These are phyloP conservation scores for Pseudochirops cupreus DNA, from an alignment of 2,797 vertebrate genomes.

Conservation along the genomic window DNA sequence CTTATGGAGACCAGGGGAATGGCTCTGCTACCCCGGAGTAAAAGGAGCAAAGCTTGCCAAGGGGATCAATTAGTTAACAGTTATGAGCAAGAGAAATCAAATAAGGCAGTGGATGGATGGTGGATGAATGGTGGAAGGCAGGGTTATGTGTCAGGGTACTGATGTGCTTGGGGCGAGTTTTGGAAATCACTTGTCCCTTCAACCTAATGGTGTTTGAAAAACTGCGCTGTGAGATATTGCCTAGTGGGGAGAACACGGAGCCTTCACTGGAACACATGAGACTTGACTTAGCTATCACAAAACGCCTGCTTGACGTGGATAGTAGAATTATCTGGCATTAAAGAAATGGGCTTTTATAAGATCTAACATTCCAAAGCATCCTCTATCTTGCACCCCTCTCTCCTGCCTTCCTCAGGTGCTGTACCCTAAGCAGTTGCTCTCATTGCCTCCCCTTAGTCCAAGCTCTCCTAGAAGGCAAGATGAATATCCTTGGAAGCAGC, in stretches of 20 bases:
- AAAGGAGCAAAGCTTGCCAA: neutral
- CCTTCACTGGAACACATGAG: neutral
- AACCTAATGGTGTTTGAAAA: neutral
- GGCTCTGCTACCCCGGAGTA: neutral
- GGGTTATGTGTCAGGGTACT: neutral
- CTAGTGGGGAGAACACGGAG: neutral
- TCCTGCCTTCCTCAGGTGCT: neutral
- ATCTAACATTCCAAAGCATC: neutral
- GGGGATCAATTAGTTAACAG: neutral
- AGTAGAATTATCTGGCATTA: neutral
- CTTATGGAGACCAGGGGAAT: neutral
- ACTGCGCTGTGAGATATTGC: neutral
- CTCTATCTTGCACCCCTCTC: neutral
- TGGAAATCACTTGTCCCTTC: neutral
- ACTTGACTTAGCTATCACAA: neutral
- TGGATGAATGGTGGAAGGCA: neutral
- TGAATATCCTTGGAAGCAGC: neutral
- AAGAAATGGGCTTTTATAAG: neutral
- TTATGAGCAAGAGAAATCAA: neutral
- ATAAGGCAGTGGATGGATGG: neutral
- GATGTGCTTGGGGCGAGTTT: neutral
- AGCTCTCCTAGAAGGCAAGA: neutral
- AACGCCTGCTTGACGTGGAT: neutral
- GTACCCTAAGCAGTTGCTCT: neutral
- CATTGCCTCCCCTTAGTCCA: neutral